These are phyloP conservation scores for Cenopis cana DNA, from an alignment of 2,888 invertebrate genomes.

Conservation along the genomic window DNA sequence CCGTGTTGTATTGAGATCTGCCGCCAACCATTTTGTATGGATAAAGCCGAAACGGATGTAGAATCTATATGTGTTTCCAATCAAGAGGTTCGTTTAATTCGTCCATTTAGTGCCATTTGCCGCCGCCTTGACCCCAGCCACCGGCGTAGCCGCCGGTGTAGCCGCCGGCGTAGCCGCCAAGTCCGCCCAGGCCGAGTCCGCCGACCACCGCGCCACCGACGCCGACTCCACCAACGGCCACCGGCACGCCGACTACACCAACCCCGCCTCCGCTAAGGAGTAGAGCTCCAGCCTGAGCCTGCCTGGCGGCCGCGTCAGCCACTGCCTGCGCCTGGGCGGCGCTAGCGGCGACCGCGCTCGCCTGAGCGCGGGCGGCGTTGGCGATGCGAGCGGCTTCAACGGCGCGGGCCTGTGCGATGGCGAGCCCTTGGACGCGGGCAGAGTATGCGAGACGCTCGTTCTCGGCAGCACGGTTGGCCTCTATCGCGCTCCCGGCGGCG, in stretches of 20 bases:
- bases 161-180: conserved; percentile 50
- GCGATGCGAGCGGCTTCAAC: conserved; percentile 78
- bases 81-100: conserved; percentile 49
- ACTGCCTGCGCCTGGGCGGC: conserved; percentile 74
- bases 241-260: conserved; percentile 47
- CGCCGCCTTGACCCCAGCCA: conserved; percentile 31
- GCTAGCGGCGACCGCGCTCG: conserved; percentile 66
- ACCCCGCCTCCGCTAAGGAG: conserved; percentile 63
- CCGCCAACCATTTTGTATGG: conserved; percentile 74
- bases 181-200: conserved; percentile 52
- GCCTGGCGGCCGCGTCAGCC: conserved; percentile 70
- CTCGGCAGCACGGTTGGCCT: conserved; percentile 67
- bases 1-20: conserved; percentile 68
- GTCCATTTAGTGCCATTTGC: conserved; percentile 47
- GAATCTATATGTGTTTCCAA: conserved; percentile 62
- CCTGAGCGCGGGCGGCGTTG: conserved; percentile 68
- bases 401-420: conserved; percentile 76
- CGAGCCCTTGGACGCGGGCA: conserved; percentile 75
- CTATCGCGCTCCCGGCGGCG: conserved; percentile 64
- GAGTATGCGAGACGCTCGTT: conserved; percentile 74
- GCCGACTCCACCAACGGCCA: conserved; percentile 45
- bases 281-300: conserved; percentile 69
- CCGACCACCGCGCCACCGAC: conserved; percentile 44
- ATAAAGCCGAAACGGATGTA: conserved; percentile 73
- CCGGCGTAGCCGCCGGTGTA: conserved; percentile 49